phyloP scores from a whole-genome alignment of 2,113 vertebrate genomes.

The Pluvianellus socialis region DNA sequence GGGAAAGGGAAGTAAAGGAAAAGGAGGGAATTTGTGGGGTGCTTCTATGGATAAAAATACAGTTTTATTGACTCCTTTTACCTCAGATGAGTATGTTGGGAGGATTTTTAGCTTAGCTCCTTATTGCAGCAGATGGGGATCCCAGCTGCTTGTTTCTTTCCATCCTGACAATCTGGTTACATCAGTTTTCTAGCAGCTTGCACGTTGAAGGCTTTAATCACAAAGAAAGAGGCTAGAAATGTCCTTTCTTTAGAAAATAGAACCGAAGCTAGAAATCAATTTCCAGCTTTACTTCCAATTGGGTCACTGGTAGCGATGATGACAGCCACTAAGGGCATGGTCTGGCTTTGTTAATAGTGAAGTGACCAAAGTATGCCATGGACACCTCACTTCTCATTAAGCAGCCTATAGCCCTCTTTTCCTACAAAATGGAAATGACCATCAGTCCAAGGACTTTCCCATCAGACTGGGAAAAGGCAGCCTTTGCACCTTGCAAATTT shows the following conservation, averaged over 20 bases:
- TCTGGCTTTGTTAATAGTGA: background rate
- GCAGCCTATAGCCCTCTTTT: background rate
- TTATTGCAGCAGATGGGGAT: conserved; percentile 63
- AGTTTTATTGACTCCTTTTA: conserved; percentile 51
- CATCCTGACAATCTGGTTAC: conserved; percentile 58
- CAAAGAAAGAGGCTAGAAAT: conserved; percentile 42
- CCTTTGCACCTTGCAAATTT: background rate
- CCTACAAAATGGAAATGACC: background rate
- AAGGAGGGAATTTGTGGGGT: background rate
- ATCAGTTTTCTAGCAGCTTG: conserved; percentile 64
- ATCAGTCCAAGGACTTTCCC: background rate
- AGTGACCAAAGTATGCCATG: background rate
- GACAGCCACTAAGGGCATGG: background rate
- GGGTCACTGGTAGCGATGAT: background rate
- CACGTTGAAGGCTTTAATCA: background rate
- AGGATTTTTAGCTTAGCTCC: conserved; percentile 53
- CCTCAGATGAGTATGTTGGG: background rate
- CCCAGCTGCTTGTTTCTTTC: conserved; percentile 65
- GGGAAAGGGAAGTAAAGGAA: background rate
- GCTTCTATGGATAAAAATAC: background rate
- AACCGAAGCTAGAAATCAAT: background rate
- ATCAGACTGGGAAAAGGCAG: background rate
- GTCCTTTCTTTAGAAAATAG: conserved; percentile 11
- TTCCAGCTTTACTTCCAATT: background rate
- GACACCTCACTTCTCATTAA: background rate